Evolutionary conservation across 2,888 invertebrate genomes (phyloP), one percentile per base, ranked within the genome.

Genomic region (Leucophora obtusa): DNA sequence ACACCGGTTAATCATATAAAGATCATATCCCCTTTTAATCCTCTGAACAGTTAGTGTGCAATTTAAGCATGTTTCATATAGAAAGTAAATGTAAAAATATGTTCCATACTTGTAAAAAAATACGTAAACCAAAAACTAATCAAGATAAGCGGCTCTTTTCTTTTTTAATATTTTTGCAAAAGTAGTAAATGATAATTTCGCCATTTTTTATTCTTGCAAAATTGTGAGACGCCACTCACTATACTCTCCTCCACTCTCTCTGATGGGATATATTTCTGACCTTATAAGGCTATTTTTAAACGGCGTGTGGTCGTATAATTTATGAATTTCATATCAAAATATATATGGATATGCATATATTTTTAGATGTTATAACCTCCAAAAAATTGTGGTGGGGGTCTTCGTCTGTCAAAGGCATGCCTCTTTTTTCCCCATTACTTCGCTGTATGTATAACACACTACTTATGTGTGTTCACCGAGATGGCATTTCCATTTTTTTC

Each of bases 261-360:
- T 51, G 38, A 54, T 62, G 18, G 35, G 58, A 71, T 80, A 76
- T 56, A 77, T 81, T 81, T 81, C 73, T 77, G 81, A 73, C 81
- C 81, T 81, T 81, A 81, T 81, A 81, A 66, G 81, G 81, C 81
- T 62, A 81, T 81, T 77, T 74, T 66, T 81, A 70, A 73, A 73
- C 65, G 69, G 77, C 77, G 81, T 79, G 79, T 81, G 73, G 81
- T 81, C 69, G 70, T 73, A 54, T 62, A 50, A 81, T 77, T 81
- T 81, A 81, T 81, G 73, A 81, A 81, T 56, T 77, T 81, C 73
- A 81, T 77, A 77, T 66, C 58, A 33, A 72, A 65, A 73, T 76
- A 81, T 66, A 65, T 66, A 62, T 81, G 65, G 58, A 77, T 66
- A 81, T 81, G 73, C 38, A 76, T 65, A 68, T 81, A 81, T 81